Evolutionary conservation across 1,140 invertebrate genomes (phyloP), one percentile per base, ranked within the genome.

Genomic region (Trissolcus basalis): DNA sequence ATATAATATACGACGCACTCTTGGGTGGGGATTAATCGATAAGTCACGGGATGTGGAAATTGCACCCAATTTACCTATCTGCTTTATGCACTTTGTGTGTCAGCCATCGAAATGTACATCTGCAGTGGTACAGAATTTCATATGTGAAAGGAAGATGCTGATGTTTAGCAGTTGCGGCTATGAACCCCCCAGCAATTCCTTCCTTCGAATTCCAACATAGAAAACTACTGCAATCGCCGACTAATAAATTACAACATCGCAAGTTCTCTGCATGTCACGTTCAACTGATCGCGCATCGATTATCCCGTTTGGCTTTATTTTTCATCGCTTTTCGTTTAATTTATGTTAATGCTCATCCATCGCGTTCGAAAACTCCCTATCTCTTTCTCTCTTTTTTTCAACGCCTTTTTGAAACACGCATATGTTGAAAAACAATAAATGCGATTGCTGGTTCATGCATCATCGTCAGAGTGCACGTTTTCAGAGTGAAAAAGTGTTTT

Each of bases 71-170:
- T 67, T 71, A 61, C 59, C 58, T 51, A 64, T 71, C 13, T 72
- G 71, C 71, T 78, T n/a, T 78, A 73, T 58, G 72, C 69, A 61
- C 65, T 59, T 78, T 79, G 63, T 60, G 61, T 14, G 55, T 41
- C 70, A 27, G 19, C 19, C 19, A 78, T 78, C 58, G 64, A 69
- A 71, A 16, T 51, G 47, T 70, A 54, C 49, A 53, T 43, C 51
- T 50, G 65, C 11, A 60, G 53, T 63, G 6, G 58, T 59, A 39
- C 71, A 63, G 63, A 51, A 73, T 79, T 79, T 79, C 77, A 75
- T 75, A 79, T 69, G 72, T 79, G 77, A 79, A 79, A 79, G 77
- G 77, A 79, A 75, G 77, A 79, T 64, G 77, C 63, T 72, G 77
- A 68, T 77, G 75, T 69, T 69, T 78, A 59, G 51, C 74, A 54